Evolutionary conservation across 2,113 vertebrate genomes (phyloP).

Genomic region (human): DNA sequence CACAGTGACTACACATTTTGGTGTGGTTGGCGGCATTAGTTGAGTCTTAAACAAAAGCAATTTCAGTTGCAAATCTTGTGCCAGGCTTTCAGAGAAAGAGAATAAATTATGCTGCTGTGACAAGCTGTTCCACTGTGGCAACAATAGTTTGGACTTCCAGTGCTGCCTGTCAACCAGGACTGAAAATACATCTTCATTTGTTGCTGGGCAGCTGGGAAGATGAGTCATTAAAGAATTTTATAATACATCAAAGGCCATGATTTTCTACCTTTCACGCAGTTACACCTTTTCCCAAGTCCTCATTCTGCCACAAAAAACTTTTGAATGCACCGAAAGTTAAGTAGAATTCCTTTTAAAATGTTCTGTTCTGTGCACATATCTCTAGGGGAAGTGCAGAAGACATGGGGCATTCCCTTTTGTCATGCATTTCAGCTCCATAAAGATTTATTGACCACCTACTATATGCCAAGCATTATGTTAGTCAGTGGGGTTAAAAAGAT

Average conservation of each 20-base stretch:
- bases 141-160: constrained; percentile 42
- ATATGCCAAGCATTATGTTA: not conserved
- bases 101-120: constrained; percentile 65
- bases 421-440: not conserved
- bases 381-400: not conserved
- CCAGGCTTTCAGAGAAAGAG: constrained; percentile 65
- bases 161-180: constrained; percentile 48
- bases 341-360: not conserved
- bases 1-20: constrained; percentile 44
- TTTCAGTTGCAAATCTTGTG: constrained; percentile 48
- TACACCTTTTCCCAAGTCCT: not conserved
- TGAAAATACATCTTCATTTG: constrained; percentile 65
- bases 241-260: not conserved
- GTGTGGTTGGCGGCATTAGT: not conserved
- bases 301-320: not conserved
- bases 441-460: not conserved
- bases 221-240: not conserved
- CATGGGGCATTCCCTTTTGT: not conserved
- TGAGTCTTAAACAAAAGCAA: constrained; percentile 51
- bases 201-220: not conserved
- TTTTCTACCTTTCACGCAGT: not conserved
- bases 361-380: not conserved
- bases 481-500: not conserved
- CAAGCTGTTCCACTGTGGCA: constrained; percentile 46
- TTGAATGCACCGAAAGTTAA: not conserved